Evolutionary conservation across 2,888 invertebrate genomes (phyloP).

Genomic region (Melieria picta): DNA sequence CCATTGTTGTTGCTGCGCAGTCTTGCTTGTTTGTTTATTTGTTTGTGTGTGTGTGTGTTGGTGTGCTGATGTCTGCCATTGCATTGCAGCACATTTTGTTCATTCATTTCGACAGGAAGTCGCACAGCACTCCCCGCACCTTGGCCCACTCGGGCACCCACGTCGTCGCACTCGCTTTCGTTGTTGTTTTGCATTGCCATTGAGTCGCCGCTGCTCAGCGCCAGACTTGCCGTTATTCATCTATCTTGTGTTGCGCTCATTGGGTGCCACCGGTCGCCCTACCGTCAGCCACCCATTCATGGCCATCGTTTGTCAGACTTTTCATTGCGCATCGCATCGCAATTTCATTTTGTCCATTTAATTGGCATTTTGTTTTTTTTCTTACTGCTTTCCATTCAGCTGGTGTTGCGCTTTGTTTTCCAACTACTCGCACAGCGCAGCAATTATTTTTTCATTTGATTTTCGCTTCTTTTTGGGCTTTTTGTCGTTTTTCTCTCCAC

Average conservation of each 20-base stretch:
- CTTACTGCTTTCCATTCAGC: conserved; percentile 22
- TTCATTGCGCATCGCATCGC: conserved; percentile 25
- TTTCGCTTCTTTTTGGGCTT: conserved; percentile 6
- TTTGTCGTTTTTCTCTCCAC: not conserved
- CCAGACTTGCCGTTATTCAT: conserved; percentile 13
- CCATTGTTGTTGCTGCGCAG: not conserved
- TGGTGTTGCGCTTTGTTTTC: conserved; percentile 38
- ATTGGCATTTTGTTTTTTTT: conserved; percentile 17
- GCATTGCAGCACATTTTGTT: conserved; percentile 36
- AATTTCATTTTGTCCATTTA: conserved; percentile 28
- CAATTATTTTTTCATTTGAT: conserved; percentile 29
- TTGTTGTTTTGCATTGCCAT: conserved; percentile 43
- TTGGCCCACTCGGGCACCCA: not conserved
- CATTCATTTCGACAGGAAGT: conserved; percentile 50
- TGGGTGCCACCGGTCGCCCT: not conserved
- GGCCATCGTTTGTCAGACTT: conserved; percentile 36
- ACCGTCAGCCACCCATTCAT: too few relatives aligned
- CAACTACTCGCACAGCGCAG: not conserved
- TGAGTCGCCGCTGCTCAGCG: too few relatives aligned
- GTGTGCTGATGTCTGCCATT: conserved; percentile 7
- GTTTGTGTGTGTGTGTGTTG: too few relatives aligned
- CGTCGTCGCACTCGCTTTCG: conserved; percentile 1
- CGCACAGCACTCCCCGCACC: conserved; percentile 34
- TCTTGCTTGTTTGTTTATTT: conserved; percentile 6
- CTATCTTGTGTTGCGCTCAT: not conserved